Conservation (phyloP, 2,113 vertebrate species). For the Dinomys branickii region DNA sequence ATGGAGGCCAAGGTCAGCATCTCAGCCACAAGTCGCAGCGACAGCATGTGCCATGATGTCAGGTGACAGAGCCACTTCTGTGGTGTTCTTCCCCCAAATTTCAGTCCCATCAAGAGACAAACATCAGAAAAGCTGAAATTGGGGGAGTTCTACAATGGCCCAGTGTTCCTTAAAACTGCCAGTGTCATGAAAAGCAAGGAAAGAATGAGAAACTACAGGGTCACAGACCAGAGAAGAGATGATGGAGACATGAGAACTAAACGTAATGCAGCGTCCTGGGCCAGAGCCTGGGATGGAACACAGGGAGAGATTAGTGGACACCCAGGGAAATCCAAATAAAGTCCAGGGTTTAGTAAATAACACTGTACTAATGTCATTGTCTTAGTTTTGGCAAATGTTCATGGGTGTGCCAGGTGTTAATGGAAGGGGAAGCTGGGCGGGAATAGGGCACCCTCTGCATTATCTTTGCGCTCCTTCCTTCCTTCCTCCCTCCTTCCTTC, state of each 20-base stretch:
- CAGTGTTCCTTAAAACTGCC: background rate
- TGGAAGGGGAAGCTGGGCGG: background rate
- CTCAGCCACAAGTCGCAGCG: background rate
- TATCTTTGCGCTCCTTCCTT: background rate
- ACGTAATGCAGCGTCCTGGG: background rate
- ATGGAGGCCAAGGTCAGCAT: background rate
- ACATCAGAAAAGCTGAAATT: background rate
- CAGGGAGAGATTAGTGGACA: background rate
- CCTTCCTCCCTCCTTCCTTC: too few relatives aligned
- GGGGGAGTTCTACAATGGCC: background rate
- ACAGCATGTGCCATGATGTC: fast-evolving
- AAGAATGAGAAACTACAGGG: background rate
- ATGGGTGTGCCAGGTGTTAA: background rate
- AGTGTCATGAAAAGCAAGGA: background rate
- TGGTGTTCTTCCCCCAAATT: background rate
- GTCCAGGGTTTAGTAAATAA: background rate
- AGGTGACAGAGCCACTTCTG: background rate
- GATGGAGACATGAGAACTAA: background rate
- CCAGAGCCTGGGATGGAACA: background rate
- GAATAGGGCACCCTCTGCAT: background rate
- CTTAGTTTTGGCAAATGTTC: background rate
- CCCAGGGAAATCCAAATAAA: background rate
- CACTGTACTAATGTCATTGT: background rate
- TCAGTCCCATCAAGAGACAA: background rate
- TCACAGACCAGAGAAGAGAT: background rate